phyloP scores from a whole-genome alignment of 2,797 vertebrate genomes.

The Falco berigora region DNA sequence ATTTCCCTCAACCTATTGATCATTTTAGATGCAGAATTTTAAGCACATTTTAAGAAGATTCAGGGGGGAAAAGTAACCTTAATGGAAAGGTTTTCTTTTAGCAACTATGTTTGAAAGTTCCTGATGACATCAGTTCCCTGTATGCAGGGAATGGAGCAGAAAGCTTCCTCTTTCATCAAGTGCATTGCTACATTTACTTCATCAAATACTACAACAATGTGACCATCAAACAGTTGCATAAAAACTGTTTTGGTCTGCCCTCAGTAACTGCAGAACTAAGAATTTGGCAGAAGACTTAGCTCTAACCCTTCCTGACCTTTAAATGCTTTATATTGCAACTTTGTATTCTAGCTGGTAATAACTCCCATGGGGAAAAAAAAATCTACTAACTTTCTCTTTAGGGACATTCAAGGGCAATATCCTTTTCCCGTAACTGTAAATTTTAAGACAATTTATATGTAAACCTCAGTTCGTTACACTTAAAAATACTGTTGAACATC shows the following conservation, averaged over 20 bases:
- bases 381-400: neutral
- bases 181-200: neutral
- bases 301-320: neutral
- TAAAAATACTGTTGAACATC: neutral
- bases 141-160: neutral
- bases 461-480: neutral
- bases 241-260: neutral
- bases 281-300: neutral
- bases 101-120: neutral
- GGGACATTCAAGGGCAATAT: neutral
- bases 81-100: neutral
- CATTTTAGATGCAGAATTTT: neutral
- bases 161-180: neutral
- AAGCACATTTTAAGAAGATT: neutral
- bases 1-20: neutral
- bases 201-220: neutral
- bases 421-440: neutral
- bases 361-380: neutral
- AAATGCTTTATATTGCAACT: neutral
- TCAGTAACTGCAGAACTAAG: neutral
- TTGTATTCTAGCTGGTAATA: neutral
- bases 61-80: accelerated
- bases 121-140: neutral
- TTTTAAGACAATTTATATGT: neutral
- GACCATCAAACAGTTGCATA: neutral